Base-by-base conservation (phyloP, 1,140 invertebrate genomes). In the Heliconius nattereri region DNA sequence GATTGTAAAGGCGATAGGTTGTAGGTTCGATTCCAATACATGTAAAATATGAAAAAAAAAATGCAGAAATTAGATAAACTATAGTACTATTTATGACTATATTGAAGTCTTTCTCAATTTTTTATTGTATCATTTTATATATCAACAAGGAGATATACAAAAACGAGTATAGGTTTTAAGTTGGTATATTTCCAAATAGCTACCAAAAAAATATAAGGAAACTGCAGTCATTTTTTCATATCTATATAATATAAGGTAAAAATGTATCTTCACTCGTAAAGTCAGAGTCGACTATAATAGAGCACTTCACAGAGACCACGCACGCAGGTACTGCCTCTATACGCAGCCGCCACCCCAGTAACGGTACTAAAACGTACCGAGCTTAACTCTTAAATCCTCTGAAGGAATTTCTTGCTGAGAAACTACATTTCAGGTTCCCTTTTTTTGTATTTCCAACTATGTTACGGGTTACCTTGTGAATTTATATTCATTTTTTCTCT, bases 351-450 rank as follows among this genome's bases (percentile, higher is more conserved):
- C 57, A 13, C 23, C 23, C 60, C 60, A 16, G 26, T 66, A 13
- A 66, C 60, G 29, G 60, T 7, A 66, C 60, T 66, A 66, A 66
- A 66, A 29, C 60, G 60, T 66, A 66, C 26, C 26, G 60, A 66
- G 60, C 11, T 66, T 26, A 29, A 29, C 60, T 29, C 60, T 66
- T 45, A 60, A 29, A 66, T 66, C 60, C 60, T 66, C 23, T 5
- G 3, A 29, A 66, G 60, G 26, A 26, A 66, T 66, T 66, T 66
- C 60, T 29, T 66, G 60, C 60, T 66, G 26, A 29, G 60, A 66
- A 66, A 66, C 29, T 66, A 66, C 60, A 26, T 66, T 66, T 23
- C 26, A 3, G 23, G 54, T 3, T 57, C n/a, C 54, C 29, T 66
- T 60, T 66, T 52, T 52, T 19, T 66, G 60, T 66, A 26, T 7